These are phyloP conservation scores for Actenoides lindsayi DNA, from an alignment of 2,113 vertebrate species.

Conservation along the genomic window DNA sequence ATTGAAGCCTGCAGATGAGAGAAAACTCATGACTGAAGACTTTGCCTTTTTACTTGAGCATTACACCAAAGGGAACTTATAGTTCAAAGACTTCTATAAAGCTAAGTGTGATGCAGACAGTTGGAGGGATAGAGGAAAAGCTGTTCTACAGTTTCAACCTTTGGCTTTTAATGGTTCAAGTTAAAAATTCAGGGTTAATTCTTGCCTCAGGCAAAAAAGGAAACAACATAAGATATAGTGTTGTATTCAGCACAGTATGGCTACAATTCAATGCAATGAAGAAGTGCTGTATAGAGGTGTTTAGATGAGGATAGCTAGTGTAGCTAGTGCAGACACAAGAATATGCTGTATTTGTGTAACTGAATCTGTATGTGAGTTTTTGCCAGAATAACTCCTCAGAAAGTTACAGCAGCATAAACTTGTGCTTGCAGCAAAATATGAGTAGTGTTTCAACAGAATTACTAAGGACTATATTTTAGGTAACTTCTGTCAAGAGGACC, in stretches of 20 bases:
- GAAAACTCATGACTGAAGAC: neutral
- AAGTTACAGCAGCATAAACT: neutral
- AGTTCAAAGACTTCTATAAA: neutral
- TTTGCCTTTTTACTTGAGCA: neutral
- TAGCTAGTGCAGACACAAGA: neutral
- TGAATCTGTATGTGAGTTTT: neutral
- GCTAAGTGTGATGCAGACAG: neutral
- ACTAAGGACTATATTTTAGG: neutral
- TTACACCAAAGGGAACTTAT: neutral
- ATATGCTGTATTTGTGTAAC: neutral
- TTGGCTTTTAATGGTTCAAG: neutral
- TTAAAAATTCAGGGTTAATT: constrained; percentile 22
- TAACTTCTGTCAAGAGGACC: neutral
- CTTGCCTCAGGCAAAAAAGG: neutral
- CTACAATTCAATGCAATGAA: neutral
- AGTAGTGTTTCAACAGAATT: neutral
- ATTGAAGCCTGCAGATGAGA: neutral
- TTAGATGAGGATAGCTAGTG: neutral
- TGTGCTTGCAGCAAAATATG: neutral
- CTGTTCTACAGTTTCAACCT: neutral
- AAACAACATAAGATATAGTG: neutral
- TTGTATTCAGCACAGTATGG: neutral
- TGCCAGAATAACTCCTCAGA: neutral
- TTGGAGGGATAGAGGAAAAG: neutral
- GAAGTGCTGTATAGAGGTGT: neutral